A percentile compares a stretch with the other conserved stretches of the same genome.
Conservation (phyloP, 2,888 invertebrate species). For the Antitype chi region DNA sequence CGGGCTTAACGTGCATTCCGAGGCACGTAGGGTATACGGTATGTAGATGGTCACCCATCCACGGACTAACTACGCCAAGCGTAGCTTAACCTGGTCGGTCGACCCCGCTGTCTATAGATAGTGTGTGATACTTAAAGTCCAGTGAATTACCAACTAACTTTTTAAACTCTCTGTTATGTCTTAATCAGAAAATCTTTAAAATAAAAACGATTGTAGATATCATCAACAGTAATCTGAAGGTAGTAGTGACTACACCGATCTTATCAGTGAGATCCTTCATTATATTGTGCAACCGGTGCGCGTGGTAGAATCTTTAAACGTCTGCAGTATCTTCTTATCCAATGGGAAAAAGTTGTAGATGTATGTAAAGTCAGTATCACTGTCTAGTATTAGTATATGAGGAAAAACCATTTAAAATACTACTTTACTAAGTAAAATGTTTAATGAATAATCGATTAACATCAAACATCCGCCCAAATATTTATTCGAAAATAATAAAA, state of each 20-base stretch:
- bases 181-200: not conserved
- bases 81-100: too few relatives aligned
- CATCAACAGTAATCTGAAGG: too few relatives aligned
- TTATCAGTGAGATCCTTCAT: not conserved
- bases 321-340: not conserved
- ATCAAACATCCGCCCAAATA: constrained; percentile 6
- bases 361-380: too few relatives aligned
- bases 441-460: constrained; percentile 11
- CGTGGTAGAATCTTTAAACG: not conserved
- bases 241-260: not conserved
- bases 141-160: not conserved
- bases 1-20: too few relatives aligned
- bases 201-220: constrained; percentile 16
- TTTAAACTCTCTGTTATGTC: not conserved
- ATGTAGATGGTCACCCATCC: too few relatives aligned
- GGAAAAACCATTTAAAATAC: not conserved
- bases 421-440: not conserved
- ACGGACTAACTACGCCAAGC: too few relatives aligned
- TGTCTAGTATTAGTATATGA: not conserved
- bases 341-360: too few relatives aligned
- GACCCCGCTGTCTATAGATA: too few relatives aligned
- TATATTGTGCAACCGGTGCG: not conserved
- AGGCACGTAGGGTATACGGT: too few relatives aligned
- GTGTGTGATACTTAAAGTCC: not conserved
- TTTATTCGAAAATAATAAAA: constrained; percentile 27